These are phyloP conservation scores for Malurus elegans DNA, from an alignment of 2,113 vertebrate species.

Conservation along the genomic window DNA sequence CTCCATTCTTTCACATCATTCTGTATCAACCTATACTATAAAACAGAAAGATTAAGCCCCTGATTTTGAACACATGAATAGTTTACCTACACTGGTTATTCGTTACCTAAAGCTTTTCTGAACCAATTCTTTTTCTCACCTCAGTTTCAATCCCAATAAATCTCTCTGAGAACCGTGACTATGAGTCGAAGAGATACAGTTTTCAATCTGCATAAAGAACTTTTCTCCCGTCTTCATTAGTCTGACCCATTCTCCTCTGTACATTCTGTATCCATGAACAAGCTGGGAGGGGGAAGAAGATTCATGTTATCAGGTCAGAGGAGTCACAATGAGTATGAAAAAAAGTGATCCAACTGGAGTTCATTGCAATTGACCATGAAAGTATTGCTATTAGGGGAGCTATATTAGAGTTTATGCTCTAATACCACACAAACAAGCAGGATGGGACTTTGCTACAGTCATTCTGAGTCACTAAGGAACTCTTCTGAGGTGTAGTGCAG, in stretches of 20 bases:
- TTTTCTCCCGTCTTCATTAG: background rate
- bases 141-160: background rate
- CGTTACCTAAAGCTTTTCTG: background rate
- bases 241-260: background rate
- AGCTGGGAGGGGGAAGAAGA: background rate
- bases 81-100: background rate
- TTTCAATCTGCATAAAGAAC: background rate
- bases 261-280: background rate
- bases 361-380: background rate
- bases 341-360: background rate
- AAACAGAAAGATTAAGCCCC: background rate
- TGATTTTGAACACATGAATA: background rate
- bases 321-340: background rate
- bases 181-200: background rate
- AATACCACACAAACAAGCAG: background rate
- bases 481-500: background rate
- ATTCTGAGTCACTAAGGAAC: background rate
- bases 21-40: background rate
- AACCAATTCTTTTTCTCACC: background rate
- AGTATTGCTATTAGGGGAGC: background rate
- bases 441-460: background rate
- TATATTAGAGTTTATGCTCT: background rate
- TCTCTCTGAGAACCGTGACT: background rate
- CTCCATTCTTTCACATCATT: background rate
- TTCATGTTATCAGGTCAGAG: background rate